These are phyloP conservation scores for Centrocercus urophasianus DNA, from an alignment of 2,113 vertebrate species.

Conservation along the genomic window DNA sequence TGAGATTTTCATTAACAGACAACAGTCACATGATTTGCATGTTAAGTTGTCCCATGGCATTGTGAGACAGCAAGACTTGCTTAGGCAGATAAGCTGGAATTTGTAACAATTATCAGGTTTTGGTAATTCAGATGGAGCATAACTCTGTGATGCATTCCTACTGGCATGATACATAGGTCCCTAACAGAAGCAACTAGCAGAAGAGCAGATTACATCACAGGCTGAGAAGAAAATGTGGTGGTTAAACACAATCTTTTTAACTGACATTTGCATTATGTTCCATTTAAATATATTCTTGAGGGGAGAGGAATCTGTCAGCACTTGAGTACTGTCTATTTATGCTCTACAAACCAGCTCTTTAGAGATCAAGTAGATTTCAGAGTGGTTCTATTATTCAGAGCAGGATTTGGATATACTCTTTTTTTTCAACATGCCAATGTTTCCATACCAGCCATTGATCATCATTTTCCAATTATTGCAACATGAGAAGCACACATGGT, in stretches of 20 bases:
- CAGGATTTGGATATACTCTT: background rate
- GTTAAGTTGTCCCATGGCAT: background rate
- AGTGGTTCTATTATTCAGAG: conserved; percentile 36
- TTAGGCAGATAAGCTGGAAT: background rate
- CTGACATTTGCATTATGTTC: background rate
- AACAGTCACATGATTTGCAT: background rate
- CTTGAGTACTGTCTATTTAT: conserved; percentile 51
- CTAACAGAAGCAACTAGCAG: background rate
- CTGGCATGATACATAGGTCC: background rate
- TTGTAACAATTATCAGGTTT: background rate
- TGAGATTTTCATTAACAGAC: conserved; percentile 21
- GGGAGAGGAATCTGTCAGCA: conserved; percentile 55
- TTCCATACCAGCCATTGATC: conserved; percentile 66
- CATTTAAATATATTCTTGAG: conserved; percentile 67
- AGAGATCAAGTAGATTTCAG: conserved; percentile 32
- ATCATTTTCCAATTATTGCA: conserved; percentile 72
- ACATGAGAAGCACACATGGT: conserved; percentile 70
- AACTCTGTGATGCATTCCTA: background rate
- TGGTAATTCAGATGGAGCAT: background rate
- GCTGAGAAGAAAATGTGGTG: conserved; percentile 12
- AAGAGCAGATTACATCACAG: conserved; percentile 42
- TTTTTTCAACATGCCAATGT: conserved; percentile 36
- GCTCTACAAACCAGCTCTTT: background rate
- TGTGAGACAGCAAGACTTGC: background rate
- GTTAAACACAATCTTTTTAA: conserved; percentile 52